Evolutionary conservation across 53 echinoderm and acorn worm genomes (phyloP).

Genomic region (Paracentrotus lividus): DNA sequence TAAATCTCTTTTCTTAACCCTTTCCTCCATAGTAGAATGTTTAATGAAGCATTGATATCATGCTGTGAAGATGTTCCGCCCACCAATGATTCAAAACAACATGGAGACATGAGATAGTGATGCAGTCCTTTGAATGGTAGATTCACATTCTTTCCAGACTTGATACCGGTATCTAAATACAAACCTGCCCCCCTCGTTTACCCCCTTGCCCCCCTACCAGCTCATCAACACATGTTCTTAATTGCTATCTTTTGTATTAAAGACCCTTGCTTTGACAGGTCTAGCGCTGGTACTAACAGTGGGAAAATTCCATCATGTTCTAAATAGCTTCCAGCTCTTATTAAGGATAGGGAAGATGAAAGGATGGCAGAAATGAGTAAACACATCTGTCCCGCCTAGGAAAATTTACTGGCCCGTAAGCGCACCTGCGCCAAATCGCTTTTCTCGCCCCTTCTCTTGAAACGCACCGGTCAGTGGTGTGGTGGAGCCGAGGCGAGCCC

Average conservation of each 20-base stretch:
- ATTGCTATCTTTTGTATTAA: conserved; percentile 34
- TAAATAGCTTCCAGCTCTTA: background rate
- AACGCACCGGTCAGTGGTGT: background rate
- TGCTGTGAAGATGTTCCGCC: conserved; percentile 1
- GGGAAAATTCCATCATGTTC: conserved; percentile 34
- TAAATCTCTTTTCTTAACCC: background rate
- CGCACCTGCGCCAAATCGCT: conserved; percentile 70
- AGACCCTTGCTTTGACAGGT: background rate
- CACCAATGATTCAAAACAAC: background rate
- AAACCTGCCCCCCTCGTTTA: background rate
- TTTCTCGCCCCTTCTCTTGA: conserved; percentile 51
- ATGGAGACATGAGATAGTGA: conserved; percentile 22
- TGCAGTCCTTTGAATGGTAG: background rate
- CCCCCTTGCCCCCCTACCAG: conserved; percentile 24
- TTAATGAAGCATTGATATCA: conserved; percentile 27
- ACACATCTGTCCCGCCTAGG: conserved; percentile 47
- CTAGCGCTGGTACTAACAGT: background rate
- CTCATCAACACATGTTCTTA: conserved; percentile 51
- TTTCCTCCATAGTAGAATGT: conserved; percentile 3
- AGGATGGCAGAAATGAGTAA: conserved; percentile 43
- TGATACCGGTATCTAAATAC: conserved; percentile 39
- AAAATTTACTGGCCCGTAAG: conserved; percentile 61
- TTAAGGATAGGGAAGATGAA: background rate
- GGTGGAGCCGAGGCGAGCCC: background rate
- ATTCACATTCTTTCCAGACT: conserved; percentile 18